Evolutionary conservation across 1,140 invertebrate species (phyloP).

Genomic region (Pogonomyrmex barbatus): DNA sequence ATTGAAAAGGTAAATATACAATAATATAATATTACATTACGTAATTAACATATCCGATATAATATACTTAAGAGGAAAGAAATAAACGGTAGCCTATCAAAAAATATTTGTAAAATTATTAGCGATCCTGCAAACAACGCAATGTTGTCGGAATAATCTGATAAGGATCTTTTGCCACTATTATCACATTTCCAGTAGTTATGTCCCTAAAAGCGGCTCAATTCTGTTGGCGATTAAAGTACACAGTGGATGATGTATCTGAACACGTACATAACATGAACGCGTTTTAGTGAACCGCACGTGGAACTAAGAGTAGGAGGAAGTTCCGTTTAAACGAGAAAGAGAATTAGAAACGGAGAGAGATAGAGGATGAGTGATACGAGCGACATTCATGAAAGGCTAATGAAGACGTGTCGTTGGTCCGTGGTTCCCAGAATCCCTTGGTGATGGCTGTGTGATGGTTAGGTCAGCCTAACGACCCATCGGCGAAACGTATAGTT

Average conservation of each 20-base stretch:
- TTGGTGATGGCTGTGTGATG: conserved; percentile 54
- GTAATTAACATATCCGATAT: not conserved
- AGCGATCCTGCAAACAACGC: conserved; percentile 3
- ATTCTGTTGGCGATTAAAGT: not conserved
- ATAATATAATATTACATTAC: not conserved
- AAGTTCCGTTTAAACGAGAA: not conserved
- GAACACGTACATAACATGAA: conserved; percentile 28
- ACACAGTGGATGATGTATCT: conserved; percentile 10
- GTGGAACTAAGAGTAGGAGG: not conserved
- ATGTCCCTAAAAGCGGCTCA: conserved; percentile 21
- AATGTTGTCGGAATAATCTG: conserved; percentile 20
- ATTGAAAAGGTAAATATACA: not conserved
- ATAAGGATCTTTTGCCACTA: conserved; percentile 6
- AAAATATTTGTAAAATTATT: conserved; percentile 21
- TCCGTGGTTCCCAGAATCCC: conserved; percentile 80
- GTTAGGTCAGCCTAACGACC: conserved; percentile 76
- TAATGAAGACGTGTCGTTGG: conserved; percentile 84
- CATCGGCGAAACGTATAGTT: conserved; percentile 67
- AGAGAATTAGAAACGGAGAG: conserved; percentile 5
- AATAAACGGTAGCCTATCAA: not conserved
- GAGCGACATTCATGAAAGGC: conserved; percentile 83
- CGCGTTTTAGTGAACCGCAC: conserved; percentile 46
- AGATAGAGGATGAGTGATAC: conserved; percentile 56
- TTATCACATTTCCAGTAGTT: conserved; percentile 25
- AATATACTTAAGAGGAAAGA: not conserved